Percentiles rank a stretch among this genome's conserved stretches.
Evolutionary conservation across 2,888 invertebrate genomes (phyloP).

Genomic region (Zelleria hepariella): DNA sequence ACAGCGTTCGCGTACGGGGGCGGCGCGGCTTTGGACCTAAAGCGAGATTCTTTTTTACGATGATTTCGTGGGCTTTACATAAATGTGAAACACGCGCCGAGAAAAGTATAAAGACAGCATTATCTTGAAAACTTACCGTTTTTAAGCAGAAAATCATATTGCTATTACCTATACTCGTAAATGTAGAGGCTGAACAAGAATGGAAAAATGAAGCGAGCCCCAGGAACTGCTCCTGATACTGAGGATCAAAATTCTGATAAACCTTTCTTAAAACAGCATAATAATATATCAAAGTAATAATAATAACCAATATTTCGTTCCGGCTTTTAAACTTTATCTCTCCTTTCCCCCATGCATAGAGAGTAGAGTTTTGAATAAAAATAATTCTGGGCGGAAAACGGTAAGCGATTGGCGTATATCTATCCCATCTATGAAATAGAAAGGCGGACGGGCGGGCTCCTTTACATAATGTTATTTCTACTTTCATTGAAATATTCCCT

Average conservation of each 20-base stretch:
- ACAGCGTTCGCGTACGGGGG: not conserved
- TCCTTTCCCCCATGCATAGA: not conserved
- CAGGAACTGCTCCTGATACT: no score
- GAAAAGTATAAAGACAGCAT: not conserved
- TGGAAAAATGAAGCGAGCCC: no score
- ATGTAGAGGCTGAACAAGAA: no score
- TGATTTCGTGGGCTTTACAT: not conserved
- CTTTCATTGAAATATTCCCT: conserved; percentile 8
- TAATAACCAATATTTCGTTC: not conserved
- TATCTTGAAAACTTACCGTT: not conserved
- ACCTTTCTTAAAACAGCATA: no score
- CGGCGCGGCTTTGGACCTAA: not conserved
- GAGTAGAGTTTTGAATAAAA: conserved; percentile 5
- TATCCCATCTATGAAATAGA: conserved; percentile 5
- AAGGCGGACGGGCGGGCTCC: conserved; percentile 1
- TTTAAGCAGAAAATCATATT: no score
- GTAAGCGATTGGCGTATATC: conserved; percentile 8
- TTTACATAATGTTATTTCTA: conserved; percentile 9
- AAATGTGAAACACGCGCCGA: not conserved
- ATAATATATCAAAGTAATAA: no score
- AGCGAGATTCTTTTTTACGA: not conserved
- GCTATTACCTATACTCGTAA: not conserved
- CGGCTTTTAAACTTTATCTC: not conserved
- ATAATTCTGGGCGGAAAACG: conserved; percentile 11
- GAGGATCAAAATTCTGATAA: no score